These are phyloP conservation scores for Glyptemys insculpta DNA, from an alignment of 2,797 vertebrate genomes.

Conservation along the genomic window DNA sequence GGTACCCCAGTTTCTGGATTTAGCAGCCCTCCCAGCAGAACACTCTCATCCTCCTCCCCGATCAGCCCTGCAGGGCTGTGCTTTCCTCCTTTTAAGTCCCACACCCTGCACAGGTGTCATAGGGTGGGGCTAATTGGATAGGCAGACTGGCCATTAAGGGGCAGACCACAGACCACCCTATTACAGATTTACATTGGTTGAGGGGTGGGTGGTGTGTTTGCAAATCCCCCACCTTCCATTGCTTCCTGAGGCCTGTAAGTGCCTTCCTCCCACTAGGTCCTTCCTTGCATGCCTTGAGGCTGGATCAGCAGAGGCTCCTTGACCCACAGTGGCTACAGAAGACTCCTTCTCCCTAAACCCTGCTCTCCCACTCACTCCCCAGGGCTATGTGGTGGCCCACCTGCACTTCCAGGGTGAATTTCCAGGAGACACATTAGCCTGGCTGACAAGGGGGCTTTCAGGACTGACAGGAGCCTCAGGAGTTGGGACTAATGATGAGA, in stretches of 20 bases:
- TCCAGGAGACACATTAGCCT: not conserved
- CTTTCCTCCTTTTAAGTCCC: not conserved
- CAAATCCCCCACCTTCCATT: not conserved
- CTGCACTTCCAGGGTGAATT: not conserved
- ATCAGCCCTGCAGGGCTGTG: not conserved
- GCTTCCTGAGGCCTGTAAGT: not conserved
- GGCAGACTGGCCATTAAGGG: not conserved
- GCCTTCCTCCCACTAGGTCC: not conserved
- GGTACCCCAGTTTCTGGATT: not conserved
- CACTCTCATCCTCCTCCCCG: too few relatives aligned
- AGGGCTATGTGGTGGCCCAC: rapidly evolving
- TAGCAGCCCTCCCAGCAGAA: rapidly evolving
- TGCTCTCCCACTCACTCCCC: too few relatives aligned
- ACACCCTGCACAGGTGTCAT: not conserved
- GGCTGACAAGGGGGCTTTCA: not conserved
- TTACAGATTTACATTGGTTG: not conserved
- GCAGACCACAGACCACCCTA: not conserved
- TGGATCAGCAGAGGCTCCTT: not conserved
- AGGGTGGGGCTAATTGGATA: not conserved
- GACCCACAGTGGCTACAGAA: too few relatives aligned
- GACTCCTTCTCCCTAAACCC: not conserved
- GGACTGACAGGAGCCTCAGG: not conserved
- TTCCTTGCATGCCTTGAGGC: not conserved
- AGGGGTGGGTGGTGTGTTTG: rapidly evolving
- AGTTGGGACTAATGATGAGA: not conserved